These are phyloP conservation scores for Petrosia ficiformis DNA, from an alignment of 37 sponge, comb jelly and placozoan genomes.

Conservation along the genomic window DNA sequence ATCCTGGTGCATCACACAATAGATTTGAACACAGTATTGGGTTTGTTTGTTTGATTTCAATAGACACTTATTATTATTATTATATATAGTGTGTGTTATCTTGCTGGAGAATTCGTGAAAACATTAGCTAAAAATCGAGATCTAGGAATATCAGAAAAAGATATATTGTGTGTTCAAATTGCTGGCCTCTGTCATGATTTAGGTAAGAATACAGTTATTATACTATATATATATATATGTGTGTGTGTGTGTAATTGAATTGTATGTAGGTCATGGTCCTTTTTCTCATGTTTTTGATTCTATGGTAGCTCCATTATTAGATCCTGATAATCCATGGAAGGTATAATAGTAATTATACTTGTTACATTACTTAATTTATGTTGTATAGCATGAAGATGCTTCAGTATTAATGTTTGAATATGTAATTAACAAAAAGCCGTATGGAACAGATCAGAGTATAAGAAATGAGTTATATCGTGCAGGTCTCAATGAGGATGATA, in stretches of 20 bases:
- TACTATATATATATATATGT: no score
- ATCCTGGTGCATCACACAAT: conserved; percentile 60
- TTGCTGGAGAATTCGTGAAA: conserved; percentile 50
- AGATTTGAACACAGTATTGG: conserved; percentile 71
- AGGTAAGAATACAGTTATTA: conserved; percentile 13
- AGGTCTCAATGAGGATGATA: conserved; percentile 52
- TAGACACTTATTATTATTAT: background rate
- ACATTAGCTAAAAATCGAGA: conserved; percentile 26
- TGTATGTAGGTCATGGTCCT: conserved; percentile 84
- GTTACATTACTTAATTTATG: background rate
- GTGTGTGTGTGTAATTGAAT: background rate
- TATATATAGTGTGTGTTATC: conserved; percentile 43
- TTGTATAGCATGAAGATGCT: conserved; percentile 83
- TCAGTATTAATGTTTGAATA: conserved; percentile 89
- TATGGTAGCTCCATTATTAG: conserved; percentile 56
- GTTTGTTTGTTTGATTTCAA: background rate
- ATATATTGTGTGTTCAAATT: conserved; percentile 64
- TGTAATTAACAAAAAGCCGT: conserved; percentile 61
- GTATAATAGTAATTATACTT: conserved; percentile 3
- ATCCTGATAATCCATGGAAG: conserved; percentile 30
- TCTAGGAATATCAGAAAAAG: conserved; percentile 36
- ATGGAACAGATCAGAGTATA: background rate
- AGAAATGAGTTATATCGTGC: background rate
- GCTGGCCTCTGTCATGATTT: conserved; percentile 63
- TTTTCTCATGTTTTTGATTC: conserved; percentile 93